These are phyloP conservation scores for Folsomia candida DNA, from an alignment of 2,888 invertebrate species.

Conservation along the genomic window DNA sequence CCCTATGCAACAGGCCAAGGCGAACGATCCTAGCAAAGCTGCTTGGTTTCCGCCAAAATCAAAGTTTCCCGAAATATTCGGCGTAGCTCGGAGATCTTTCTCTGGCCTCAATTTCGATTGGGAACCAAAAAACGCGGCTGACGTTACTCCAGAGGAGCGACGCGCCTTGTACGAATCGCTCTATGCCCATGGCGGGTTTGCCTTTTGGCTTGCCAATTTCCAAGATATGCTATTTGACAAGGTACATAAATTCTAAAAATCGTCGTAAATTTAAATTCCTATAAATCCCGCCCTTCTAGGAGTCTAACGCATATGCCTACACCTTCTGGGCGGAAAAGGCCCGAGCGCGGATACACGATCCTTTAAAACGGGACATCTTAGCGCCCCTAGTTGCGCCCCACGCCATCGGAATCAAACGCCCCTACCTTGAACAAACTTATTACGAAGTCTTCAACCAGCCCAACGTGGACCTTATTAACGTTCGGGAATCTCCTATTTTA, in stretches of 20 bases:
- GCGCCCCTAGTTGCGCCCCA: constrained; percentile 13
- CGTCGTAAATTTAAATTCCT: too few relatives aligned
- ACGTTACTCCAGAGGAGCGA: constrained; percentile 1
- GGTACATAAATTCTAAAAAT: too few relatives aligned
- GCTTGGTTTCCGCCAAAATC: too few relatives aligned
- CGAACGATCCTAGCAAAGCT: too few relatives aligned
- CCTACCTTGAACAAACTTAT: constrained; percentile 10
- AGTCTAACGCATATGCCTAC: background rate
- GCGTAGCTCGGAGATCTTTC: background rate
- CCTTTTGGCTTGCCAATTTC: background rate
- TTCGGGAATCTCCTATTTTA: constrained; percentile 12
- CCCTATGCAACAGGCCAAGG: too few relatives aligned
- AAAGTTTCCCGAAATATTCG: too few relatives aligned
- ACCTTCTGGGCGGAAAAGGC: constrained; percentile 10
- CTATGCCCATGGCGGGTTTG: constrained; percentile 5
- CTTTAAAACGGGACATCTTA: constrained; percentile 7
- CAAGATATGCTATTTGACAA: background rate
- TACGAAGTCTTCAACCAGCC: constrained; percentile 13
- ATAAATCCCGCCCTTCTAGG: too few relatives aligned
- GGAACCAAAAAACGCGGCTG: background rate
- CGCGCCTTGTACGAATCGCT: background rate
- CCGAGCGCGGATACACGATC: constrained; percentile 9
- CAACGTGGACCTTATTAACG: constrained; percentile 15
- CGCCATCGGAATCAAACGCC: constrained; percentile 12
- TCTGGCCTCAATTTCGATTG: background rate